phyloP scores from a whole-genome alignment of 1,140 invertebrate genomes.

The Coenobita brevimanus region DNA sequence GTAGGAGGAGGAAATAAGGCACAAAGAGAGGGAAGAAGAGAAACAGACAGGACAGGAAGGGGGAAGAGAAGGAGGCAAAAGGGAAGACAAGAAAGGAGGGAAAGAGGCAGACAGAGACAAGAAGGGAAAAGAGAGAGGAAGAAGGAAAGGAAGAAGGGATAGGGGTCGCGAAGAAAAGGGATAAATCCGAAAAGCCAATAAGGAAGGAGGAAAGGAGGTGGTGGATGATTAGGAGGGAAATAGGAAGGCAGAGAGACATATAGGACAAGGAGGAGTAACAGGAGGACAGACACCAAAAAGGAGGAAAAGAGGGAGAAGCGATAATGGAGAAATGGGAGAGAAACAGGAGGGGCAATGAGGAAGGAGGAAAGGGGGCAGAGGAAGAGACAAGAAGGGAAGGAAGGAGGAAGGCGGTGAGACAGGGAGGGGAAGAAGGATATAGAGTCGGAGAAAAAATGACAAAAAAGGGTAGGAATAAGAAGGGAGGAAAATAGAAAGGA shows the following conservation, averaged over 20 bases:
- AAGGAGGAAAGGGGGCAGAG: background rate
- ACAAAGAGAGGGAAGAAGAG: background rate
- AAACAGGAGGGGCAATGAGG: too few species aligned
- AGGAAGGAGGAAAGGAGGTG: background rate
- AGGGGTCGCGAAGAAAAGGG: background rate
- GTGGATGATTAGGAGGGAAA: background rate
- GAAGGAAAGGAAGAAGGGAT: background rate
- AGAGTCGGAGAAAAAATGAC: too few species aligned
- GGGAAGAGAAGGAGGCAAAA: background rate
- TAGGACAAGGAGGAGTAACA: background rate
- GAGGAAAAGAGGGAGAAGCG: background rate
- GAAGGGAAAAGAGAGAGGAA: background rate
- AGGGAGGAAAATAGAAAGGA: too few species aligned
- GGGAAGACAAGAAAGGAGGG: background rate
- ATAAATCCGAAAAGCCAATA: background rate
- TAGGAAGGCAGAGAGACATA: background rate
- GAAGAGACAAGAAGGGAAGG: too few species aligned
- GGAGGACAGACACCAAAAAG: background rate
- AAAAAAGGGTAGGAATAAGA: too few species aligned
- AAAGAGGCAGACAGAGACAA: background rate
- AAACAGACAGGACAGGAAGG: background rate
- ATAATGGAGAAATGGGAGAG: background rate
- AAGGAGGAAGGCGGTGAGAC: too few species aligned
- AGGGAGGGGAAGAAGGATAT: too few species aligned
- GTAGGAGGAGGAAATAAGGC: background rate